Percentiles rank a stretch among this genome's conserved stretches.
phyloP scores from a whole-genome alignment of 2,888 invertebrate species.

The Bibio marci region DNA sequence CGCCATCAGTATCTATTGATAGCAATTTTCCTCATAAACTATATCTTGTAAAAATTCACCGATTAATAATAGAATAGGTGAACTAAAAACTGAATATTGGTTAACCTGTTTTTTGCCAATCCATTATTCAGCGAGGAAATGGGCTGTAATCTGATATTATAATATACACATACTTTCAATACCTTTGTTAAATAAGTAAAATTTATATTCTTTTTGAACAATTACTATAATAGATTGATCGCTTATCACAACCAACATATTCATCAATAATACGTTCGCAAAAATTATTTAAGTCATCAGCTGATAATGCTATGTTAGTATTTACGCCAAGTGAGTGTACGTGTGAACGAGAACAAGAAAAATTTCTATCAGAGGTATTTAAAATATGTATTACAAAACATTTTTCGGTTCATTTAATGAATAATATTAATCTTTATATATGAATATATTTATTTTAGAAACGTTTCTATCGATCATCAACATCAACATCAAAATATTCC shows the following conservation, averaged over 20 bases:
- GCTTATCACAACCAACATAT: slow-evolving; percentile 19
- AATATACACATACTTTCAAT: too few species aligned
- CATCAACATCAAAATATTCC: not conserved
- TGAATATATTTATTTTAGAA: too few species aligned
- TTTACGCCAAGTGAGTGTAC: not conserved
- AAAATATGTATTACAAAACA: not conserved
- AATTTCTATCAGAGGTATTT: not conserved
- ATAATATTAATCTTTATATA: too few species aligned
- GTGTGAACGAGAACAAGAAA: not conserved
- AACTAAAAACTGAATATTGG: too few species aligned
- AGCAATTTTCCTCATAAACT: too few species aligned
- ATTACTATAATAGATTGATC: slow-evolving; percentile 16
- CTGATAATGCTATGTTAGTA: slow-evolving; percentile 9
- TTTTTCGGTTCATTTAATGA: not conserved
- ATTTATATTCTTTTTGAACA: too few species aligned
- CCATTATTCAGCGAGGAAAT: too few species aligned
- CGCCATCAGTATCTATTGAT: too few species aligned
- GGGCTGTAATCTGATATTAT: too few species aligned
- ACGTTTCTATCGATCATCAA: too few species aligned
- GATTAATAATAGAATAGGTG: not conserved
- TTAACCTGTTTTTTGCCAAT: too few species aligned
- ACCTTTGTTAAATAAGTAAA: too few species aligned
- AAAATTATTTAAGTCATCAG: slow-evolving; percentile 17
- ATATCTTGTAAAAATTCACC: not conserved
- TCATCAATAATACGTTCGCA: slow-evolving; percentile 21